phyloP scores from a whole-genome alignment of 2,888 invertebrate genomes.

The Apamea monoglypha region DNA sequence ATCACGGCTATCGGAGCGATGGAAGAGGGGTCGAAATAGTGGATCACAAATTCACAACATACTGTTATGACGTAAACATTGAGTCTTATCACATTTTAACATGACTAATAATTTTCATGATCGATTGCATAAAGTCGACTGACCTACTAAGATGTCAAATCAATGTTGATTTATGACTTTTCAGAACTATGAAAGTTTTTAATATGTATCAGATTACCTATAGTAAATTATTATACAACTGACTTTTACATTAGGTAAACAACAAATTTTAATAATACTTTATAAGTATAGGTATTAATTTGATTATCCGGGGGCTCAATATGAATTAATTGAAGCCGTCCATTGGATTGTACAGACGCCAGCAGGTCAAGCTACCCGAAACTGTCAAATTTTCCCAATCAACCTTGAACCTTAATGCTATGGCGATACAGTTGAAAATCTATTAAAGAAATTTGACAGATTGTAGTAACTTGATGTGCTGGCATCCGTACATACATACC shows the following conservation, averaged over 20 bases:
- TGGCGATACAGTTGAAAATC: no score
- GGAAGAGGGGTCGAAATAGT: slow-evolving; percentile 70
- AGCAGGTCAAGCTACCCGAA: no score
- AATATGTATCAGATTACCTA: background rate
- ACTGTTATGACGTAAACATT: slow-evolving; percentile 35
- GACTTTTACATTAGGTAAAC: background rate
- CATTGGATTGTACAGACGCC: background rate
- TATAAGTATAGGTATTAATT: background rate
- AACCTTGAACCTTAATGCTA: no score
- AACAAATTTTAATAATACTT: background rate
- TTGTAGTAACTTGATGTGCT: no score
- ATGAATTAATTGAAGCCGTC: background rate
- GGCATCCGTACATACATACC: background rate
- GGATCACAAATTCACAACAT: fast-evolving
- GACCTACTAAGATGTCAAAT: no score
- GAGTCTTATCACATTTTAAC: background rate
- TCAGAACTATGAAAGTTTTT: background rate
- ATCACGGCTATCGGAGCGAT: slow-evolving; percentile 92
- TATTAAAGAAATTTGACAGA: no score
- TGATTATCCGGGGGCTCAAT: background rate
- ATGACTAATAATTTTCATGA: background rate
- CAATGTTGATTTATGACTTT: background rate
- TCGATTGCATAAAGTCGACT: background rate
- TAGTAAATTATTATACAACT: background rate
- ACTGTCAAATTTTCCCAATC: no score